Base-by-base conservation (phyloP, 2,888 invertebrate species). In the Drosophila maculinotata region DNA sequence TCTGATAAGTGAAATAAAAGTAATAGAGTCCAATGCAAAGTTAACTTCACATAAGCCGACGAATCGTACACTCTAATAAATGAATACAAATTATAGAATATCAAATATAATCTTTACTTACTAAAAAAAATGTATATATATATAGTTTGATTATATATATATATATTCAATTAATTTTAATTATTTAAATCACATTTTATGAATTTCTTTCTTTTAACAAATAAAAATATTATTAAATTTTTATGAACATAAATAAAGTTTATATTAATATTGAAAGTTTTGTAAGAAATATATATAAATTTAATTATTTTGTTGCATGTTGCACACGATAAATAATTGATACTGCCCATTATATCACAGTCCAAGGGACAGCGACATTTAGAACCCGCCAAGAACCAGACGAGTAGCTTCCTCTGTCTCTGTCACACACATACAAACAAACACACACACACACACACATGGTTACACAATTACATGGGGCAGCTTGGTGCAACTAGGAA, bases 401-500 rank as follows among this genome's bases (percentile, higher is more conserved):
- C 70, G 42, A 82, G 44, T 38, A 42, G 41, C 54, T 39, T 69
- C 64, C 45, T 36, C 57, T 41, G 47, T 44, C 64, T 44, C 41
- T n/a, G 31, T 41, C 35, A 12, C 36, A 33, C 41, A 38, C 35
- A 49, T 30, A 44, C 57, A 69, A 7, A 41, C 30, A 41, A 41
- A n/a, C n/a, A n/a, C n/a, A n/a, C 41, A 51, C 20, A 42, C 23
- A 25, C 57, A 54, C 57, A 64, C 51, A 56, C 54, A 63, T 39
- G 69, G 23, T 35, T 62, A 59, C 67, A 88, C 80, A 83, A 84
- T 88, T 88, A 88, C 82, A 76, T 69, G 68, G 56, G 48, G 68
- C 71, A 74, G 67, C 70, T 73, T 57, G 68, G 49, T 48, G 80
- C 77, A 80, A 87, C 78, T 88, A 89, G 88, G 89, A 89, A 89